Percentiles rank a stretch among this genome's conserved stretches.
Conservation (phyloP, 2,797 vertebrate genomes). For the Eulemur mongoz region DNA sequence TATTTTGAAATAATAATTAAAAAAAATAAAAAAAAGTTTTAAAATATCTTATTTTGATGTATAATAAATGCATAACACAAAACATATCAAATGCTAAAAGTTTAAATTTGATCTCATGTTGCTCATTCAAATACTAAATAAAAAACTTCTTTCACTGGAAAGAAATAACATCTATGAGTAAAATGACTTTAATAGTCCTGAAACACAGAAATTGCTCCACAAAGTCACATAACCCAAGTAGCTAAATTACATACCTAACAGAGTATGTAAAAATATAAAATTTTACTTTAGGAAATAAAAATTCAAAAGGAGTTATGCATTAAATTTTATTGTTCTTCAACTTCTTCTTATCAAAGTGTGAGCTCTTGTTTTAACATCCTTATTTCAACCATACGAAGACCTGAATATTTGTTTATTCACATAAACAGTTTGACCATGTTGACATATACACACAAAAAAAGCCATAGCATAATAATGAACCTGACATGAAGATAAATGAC, state of each 20-base stretch:
- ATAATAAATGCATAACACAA: not conserved
- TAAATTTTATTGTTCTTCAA: not conserved
- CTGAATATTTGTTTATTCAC: slow-evolving; percentile 6
- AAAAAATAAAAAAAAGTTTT: not conserved
- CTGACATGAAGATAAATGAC: slow-evolving; percentile 77
- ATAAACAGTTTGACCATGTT: not conserved
- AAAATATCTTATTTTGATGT: not conserved
- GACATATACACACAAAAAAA: slow-evolving; percentile 57
- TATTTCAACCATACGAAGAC: not conserved
- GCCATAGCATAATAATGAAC: slow-evolving; percentile 68
- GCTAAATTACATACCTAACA: not conserved
- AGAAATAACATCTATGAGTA: not conserved
- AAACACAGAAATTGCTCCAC: not conserved
- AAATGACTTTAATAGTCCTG: not conserved
- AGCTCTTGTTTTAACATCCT: not conserved
- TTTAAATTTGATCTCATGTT: not conserved
- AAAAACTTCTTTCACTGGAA: not conserved
- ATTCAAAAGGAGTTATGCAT: not conserved
- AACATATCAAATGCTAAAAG: not conserved
- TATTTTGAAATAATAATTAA: not conserved
- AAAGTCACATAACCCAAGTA: not conserved
- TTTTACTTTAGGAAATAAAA: not conserved
- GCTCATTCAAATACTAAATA: not conserved
- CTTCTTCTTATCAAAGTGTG: not conserved
- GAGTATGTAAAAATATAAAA: not conserved